These are phyloP conservation scores for Apantesis nais DNA, from an alignment of 2,888 invertebrate species.

Conservation along the genomic window DNA sequence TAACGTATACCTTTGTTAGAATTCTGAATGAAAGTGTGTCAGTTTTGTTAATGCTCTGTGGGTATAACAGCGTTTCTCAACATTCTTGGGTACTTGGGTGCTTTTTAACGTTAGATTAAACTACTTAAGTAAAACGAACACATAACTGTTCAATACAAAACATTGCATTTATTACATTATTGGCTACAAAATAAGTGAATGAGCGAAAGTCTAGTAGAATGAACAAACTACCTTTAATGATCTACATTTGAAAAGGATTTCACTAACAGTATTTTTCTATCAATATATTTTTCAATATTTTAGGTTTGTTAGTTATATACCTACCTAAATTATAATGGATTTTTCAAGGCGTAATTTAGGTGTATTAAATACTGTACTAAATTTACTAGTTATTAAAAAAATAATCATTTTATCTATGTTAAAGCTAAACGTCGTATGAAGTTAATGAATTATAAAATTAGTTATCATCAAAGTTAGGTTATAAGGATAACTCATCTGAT, in stretches of 20 bases:
- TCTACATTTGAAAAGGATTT: no score
- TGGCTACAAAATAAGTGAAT: no score
- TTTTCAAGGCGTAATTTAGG: neutral
- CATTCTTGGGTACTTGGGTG: neutral
- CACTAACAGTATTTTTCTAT: no score
- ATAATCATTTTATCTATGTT: neutral
- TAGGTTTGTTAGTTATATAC: no score
- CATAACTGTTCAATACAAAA: no score
- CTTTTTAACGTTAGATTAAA: neutral
- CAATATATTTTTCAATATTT: no score
- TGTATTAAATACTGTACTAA: no score
- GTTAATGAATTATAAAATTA: no score
- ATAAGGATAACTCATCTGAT: neutral
- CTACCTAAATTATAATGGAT: neutral
- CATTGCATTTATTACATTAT: no score
- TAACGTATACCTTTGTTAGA: neutral
- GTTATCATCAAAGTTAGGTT: neutral
- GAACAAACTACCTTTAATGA: no score
- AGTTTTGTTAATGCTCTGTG: neutral
- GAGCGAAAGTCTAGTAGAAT: no score
- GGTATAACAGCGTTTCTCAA: constrained; percentile 1
- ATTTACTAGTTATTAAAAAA: neutral
- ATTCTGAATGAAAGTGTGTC: neutral
- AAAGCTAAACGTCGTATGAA: neutral
- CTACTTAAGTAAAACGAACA: neutral